Conservation (phyloP, 2,888 invertebrate genomes). For the Cataglyphis albicans region DNA sequence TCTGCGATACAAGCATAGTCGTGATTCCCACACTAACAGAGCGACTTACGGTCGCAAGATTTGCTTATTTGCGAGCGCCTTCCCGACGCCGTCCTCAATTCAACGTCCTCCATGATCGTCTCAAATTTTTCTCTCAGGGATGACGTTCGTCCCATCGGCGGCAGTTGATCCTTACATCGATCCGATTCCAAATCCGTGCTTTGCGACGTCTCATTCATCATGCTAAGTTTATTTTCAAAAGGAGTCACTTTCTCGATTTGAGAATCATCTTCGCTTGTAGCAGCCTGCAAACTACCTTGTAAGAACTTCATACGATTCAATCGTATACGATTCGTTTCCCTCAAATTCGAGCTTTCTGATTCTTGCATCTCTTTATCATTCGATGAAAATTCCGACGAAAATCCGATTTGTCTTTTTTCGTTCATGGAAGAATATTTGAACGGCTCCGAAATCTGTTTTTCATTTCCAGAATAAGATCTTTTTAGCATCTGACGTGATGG, state of each 20-base stretch:
- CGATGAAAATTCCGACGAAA: background rate
- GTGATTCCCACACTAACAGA: slow-evolving; percentile 65
- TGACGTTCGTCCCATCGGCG: slow-evolving; percentile 71
- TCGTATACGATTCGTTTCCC: slow-evolving; percentile 62
- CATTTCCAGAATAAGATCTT: slow-evolving; percentile 13
- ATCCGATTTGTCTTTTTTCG: background rate
- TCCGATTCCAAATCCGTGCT: slow-evolving; percentile 17
- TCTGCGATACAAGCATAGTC: slow-evolving; percentile 69
- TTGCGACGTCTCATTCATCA: slow-evolving; percentile 5
- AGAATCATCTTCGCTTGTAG: background rate
- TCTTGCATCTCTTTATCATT: background rate
- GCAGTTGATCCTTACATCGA: slow-evolving; percentile 55
- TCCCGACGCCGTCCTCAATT: slow-evolving; percentile 70
- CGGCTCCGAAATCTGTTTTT: background rate
- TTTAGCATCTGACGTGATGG: background rate
- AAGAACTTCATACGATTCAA: slow-evolving; percentile 72
- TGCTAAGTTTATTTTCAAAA: background rate
- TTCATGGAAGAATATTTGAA: background rate
- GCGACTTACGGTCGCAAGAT: slow-evolving; percentile 78
- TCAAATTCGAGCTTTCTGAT: slow-evolving; percentile 34
- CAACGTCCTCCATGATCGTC: slow-evolving; percentile 78
- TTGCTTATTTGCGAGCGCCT: slow-evolving; percentile 68
- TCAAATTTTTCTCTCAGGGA: slow-evolving; percentile 81
- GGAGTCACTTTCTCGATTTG: background rate
- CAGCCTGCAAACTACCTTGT: slow-evolving; percentile 45